phyloP scores from a whole-genome alignment of 2,797 vertebrate genomes.

The Remorina albescens region DNA sequence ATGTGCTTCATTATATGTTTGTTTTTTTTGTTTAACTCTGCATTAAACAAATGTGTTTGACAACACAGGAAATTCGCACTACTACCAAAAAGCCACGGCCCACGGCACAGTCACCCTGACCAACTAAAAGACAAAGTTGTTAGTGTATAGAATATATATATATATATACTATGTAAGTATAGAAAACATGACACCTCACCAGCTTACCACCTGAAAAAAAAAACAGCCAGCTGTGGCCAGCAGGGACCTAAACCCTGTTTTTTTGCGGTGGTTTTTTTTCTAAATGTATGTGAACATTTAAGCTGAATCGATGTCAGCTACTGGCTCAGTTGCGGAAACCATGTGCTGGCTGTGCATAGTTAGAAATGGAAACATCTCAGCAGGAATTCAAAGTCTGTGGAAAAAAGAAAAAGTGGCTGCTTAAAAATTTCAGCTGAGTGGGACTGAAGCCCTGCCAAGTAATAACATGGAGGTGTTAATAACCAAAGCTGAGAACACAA shows the following conservation, averaged over 20 bases:
- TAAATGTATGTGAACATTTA: background rate
- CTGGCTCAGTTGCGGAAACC: background rate
- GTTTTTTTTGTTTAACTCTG: too few relatives aligned
- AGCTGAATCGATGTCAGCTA: background rate
- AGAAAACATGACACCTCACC: background rate
- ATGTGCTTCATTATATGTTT: too few relatives aligned
- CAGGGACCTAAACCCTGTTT: too few relatives aligned
- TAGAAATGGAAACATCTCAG: slow-evolving; percentile 51
- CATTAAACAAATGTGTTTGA: too few relatives aligned
- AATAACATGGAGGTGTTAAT: slow-evolving; percentile 24
- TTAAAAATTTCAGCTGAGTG: slow-evolving; percentile 24
- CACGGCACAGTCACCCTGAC: too few relatives aligned
- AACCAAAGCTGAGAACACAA: slow-evolving; percentile 17
- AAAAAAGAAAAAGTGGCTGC: slow-evolving; percentile 16
- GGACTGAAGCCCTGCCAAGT: slow-evolving; percentile 19
- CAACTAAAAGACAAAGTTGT: background rate
- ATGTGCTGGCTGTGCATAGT: slow-evolving; percentile 3
- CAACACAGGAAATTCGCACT: too few relatives aligned
- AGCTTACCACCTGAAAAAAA: too few relatives aligned
- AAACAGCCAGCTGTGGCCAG: background rate
- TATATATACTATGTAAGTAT: too few relatives aligned
- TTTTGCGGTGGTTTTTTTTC: too few relatives aligned
- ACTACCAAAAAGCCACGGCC: too few relatives aligned
- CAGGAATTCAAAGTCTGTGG: slow-evolving; percentile 35
- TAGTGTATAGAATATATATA: too few relatives aligned